These are phyloP conservation scores for Craseonycteris thonglongyai DNA, from an alignment of 2,113 vertebrate genomes.

Conservation along the genomic window DNA sequence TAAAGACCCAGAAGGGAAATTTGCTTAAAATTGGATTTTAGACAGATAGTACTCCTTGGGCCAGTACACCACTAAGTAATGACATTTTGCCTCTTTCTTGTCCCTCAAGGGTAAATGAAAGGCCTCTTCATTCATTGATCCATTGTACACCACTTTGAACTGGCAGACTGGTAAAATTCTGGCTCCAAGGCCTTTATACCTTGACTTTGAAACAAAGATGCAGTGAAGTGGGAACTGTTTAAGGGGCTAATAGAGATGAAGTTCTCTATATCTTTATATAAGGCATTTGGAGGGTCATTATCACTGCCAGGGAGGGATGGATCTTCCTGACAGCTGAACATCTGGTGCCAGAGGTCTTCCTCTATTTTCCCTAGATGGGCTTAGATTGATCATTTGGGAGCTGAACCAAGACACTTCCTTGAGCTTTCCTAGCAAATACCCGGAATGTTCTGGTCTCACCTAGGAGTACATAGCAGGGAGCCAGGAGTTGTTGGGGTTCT, in stretches of 20 bases:
- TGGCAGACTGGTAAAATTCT: neutral
- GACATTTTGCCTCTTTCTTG: neutral
- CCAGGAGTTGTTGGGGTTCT: neutral
- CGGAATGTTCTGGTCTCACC: neutral
- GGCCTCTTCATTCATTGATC: neutral
- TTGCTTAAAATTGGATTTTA: neutral
- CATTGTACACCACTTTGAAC: neutral
- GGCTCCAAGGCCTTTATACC: neutral
- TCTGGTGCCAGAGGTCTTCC: neutral
- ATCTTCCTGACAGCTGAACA: neutral
- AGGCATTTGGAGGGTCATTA: neutral
- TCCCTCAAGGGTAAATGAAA: neutral
- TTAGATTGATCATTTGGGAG: neutral
- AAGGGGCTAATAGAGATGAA: neutral
- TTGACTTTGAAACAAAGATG: neutral
- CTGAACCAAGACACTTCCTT: neutral
- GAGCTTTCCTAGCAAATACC: neutral
- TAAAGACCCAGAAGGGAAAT: neutral
- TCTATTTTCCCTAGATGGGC: neutral
- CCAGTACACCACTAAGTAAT: neutral
- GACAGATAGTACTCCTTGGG: neutral
- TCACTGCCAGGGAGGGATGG: neutral
- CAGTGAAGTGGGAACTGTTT: neutral
- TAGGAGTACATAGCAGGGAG: neutral
- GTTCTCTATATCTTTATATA: neutral